Evolutionary conservation across 2,888 invertebrate species (phyloP), one percentile per base, ranked within the genome.

Genomic region (Dastarcus helophoroides): DNA sequence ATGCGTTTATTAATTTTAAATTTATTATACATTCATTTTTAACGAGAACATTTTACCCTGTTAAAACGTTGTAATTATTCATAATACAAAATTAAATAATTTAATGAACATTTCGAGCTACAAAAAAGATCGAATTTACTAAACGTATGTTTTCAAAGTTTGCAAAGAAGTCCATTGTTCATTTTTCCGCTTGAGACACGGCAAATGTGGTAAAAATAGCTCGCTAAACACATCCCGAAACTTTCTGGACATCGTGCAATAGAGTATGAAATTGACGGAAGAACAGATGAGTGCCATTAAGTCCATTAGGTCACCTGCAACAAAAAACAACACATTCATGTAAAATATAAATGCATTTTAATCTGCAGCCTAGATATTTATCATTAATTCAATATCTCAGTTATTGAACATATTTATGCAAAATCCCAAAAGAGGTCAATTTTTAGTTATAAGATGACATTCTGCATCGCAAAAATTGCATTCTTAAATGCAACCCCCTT

Each of bases 171-270:
- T 7, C 19, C 19, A 17, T n/a, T 17, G 6, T 17, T 17, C 19
- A 17, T n/a, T 17, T 17, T 6, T 6, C 6, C 6, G n/a, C n/a
- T 17, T 17, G 19, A 17, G n/a, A n/a, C 19, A 17, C 6, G 19
- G 19, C 6, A 17, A 17, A 6, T 6, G 19, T 17, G 19, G 6
- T n/a, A 17, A n/a, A n/a, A 17, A 7, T 6, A 17, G 6, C n/a
- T 17, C 19, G 6, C n/a, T 17, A n/a, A 17, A 17, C 19, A 17
- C 19, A 7, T 17, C 19, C 19, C 19, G 6, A n/a, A 17, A 17
- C 19, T 17, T 17, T n/a, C n/a, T 17, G 6, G 19, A 17, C 19
- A 17, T 17, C n/a, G 19, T 17, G 19, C 19, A 17, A n/a, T 17
- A 17, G 19, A 17, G 19, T n/a, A 17, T n/a, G 19, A 17, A 17